Conservation (phyloP, 2,797 vertebrate species). For the Tokudaia muenninki region DNA sequence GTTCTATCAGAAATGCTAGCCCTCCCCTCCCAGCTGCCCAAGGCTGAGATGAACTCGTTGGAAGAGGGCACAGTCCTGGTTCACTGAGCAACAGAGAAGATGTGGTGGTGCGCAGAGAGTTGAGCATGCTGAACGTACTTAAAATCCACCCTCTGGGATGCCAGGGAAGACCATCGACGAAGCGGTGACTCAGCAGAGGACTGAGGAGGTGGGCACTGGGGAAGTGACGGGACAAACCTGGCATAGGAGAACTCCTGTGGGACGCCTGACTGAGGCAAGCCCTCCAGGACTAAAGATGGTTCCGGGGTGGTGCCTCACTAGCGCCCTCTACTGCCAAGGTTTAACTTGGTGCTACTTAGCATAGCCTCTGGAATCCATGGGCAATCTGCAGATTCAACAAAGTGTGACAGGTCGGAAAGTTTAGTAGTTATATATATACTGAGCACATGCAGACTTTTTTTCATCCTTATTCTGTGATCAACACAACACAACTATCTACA, state of each 20-base stretch:
- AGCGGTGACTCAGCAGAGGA: not conserved
- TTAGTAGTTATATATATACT: not conserved
- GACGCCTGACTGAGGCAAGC: fast-evolving
- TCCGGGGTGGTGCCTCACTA: not conserved
- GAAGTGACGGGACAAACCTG: not conserved
- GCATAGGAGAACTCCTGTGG: not conserved
- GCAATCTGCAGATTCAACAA: not conserved
- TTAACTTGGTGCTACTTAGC: not conserved
- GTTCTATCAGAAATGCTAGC: not conserved
- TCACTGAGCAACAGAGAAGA: not conserved
- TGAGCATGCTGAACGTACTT: not conserved
- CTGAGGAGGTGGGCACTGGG: too few relatives aligned
- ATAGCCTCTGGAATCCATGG: not conserved
- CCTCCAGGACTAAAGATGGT: fast-evolving
- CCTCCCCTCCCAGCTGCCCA: not conserved
- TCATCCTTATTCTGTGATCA: not conserved
- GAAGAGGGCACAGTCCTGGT: not conserved
- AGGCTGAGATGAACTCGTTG: not conserved
- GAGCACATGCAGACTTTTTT: not conserved
- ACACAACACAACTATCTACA: not conserved
- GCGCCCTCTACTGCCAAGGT: constrained; percentile 43
- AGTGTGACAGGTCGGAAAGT: not conserved
- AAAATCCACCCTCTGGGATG: not conserved
- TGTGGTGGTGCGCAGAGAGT: fast-evolving
- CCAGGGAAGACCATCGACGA: not conserved